phyloP scores from a whole-genome alignment of 2,113 vertebrate genomes.

The Pelobates fuscus region DNA sequence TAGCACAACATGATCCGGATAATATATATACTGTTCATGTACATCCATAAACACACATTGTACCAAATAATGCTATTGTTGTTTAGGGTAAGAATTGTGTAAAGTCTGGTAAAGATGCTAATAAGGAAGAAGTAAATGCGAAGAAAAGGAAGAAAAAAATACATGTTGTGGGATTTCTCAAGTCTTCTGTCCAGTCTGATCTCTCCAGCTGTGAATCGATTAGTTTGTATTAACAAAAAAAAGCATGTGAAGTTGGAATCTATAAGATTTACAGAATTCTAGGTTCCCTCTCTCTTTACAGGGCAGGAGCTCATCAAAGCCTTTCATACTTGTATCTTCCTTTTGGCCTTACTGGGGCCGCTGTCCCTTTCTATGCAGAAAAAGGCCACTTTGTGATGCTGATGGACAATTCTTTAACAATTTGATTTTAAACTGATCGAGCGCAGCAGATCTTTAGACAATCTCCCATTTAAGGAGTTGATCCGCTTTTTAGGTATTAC shows the following conservation, averaged over 20 bases:
- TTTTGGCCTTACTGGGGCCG: slow-evolving; percentile 2
- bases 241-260: slow-evolving; percentile 71
- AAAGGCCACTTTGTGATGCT: slow-evolving; percentile 10
- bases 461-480: background rate
- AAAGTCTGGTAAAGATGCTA: slow-evolving; percentile 65
- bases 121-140: slow-evolving; percentile 22
- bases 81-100: slow-evolving; percentile 83
- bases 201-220: background rate
- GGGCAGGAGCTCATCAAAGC: slow-evolving; percentile 9
- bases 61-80: slow-evolving; percentile 93
- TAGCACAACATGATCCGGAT: slow-evolving; percentile 98
- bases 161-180: slow-evolving; percentile 17
- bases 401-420: background rate
- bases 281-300: slow-evolving; percentile 24
- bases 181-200: slow-evolving; percentile 4
- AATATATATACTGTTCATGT: slow-evolving; percentile 93
- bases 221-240: slow-evolving; percentile 59
- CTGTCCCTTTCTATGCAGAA: slow-evolving; percentile 42
- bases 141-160: slow-evolving; percentile 24
- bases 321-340: slow-evolving; percentile 22
- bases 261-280: slow-evolving; percentile 65
- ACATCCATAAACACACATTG: slow-evolving; percentile 86
- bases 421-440: slow-evolving; percentile 8
- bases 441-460: slow-evolving; percentile 35
- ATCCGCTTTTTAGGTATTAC: background rate